Evolutionary conservation across 2,888 invertebrate genomes (phyloP).

Genomic region (Emmelina monodactyla): DNA sequence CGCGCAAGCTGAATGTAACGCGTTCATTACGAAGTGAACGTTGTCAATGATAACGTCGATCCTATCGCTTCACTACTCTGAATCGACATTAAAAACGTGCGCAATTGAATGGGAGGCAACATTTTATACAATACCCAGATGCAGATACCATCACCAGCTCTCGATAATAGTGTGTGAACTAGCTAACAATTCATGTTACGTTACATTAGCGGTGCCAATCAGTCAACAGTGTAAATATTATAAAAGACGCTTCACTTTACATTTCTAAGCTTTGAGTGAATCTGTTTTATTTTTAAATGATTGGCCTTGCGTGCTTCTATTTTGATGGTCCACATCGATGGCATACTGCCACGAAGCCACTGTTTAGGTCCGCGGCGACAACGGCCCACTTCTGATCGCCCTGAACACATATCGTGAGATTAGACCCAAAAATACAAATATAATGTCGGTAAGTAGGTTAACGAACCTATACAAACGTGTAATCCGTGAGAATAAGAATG

Average conservation of each 20-base stretch:
- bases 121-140: not conserved
- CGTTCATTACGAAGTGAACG: not conserved
- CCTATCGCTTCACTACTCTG: no score
- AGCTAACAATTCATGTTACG: not conserved
- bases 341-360: conserved; percentile 48
- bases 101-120: not conserved
- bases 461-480: conserved; percentile 44
- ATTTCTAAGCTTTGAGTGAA: not conserved
- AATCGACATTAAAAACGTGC: not conserved
- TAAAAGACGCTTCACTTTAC: no score
- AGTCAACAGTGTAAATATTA: no score
- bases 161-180: not conserved
- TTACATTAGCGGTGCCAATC: not conserved
- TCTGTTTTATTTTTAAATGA: conserved; percentile 36
- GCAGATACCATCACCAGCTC: not conserved
- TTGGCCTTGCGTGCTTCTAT: conserved; percentile 53
- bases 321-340: conserved; percentile 28
- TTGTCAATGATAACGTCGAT: not conserved
- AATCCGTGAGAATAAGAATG: conserved; percentile 50
- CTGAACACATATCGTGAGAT: conserved; percentile 21
- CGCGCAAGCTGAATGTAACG: not conserved
- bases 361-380: conserved; percentile 34
- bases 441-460: conserved; percentile 57
- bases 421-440: conserved; percentile 43
- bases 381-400: conserved; percentile 39